Evolutionary conservation across 1,140 invertebrate species (phyloP).

Genomic region (Drosophila tropicalis): DNA sequence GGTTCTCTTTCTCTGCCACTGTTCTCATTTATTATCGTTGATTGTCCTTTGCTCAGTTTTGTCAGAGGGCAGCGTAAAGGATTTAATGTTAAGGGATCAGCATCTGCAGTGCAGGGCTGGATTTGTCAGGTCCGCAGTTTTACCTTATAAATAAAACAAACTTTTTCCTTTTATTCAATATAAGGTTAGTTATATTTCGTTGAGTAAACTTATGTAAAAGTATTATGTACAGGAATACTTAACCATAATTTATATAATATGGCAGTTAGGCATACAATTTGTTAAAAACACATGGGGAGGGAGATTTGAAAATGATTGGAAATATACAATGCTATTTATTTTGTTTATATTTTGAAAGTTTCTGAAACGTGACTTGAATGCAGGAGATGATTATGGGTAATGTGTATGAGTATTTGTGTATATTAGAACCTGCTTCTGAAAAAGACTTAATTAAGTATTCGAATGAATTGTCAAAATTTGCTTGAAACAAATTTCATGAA

Average conservation of each 20-base stretch:
- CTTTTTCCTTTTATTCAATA: neutral
- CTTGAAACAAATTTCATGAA: neutral
- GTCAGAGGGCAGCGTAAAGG: too few relatives aligned
- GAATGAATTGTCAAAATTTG: neutral
- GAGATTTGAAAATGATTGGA: slow-evolving; percentile 4
- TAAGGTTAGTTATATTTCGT: slow-evolving; percentile 5
- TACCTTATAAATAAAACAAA: neutral
- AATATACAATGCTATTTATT: neutral
- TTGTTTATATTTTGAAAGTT: neutral
- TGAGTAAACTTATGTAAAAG: slow-evolving; percentile 12
- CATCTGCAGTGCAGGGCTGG: too few relatives aligned
- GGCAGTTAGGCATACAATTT: slow-evolving; percentile 11
- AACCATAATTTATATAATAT: slow-evolving; percentile 15
- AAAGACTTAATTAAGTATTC: neutral
- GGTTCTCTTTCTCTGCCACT: neutral
- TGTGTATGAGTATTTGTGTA: neutral
- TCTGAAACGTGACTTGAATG: neutral
- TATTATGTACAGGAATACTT: slow-evolving; percentile 13
- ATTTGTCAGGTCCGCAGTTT: too few relatives aligned
- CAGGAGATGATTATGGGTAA: neutral
- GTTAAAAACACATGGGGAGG: slow-evolving; percentile 6
- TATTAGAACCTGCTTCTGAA: neutral
- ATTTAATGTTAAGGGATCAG: too few relatives aligned
- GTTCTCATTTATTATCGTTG: neutral
- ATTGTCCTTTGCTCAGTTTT: neutral